A percentile compares a stretch with the other conserved stretches of the same genome.
These are phyloP conservation scores for Hyalella azteca DNA, from an alignment of 2,888 invertebrate genomes.

Conservation along the genomic window DNA sequence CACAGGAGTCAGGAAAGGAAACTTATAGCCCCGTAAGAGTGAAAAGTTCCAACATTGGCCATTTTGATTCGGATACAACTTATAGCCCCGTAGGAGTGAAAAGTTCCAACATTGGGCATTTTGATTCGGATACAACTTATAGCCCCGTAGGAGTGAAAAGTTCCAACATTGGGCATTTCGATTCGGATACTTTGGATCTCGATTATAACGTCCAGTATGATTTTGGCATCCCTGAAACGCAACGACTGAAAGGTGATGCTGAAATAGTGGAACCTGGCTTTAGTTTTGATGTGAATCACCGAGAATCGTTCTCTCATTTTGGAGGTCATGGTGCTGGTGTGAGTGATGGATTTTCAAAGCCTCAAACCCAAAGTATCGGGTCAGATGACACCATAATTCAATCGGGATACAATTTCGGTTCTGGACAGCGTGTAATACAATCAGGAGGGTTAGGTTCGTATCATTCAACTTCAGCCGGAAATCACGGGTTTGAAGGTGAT, in stretches of 20 bases:
- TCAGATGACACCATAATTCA: neutral
- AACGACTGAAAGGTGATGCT: conserved; percentile 7
- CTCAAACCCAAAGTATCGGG: neutral
- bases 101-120: neutral
- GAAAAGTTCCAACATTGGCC: neutral
- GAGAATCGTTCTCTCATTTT: neutral
- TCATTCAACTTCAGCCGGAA: too few relatives aligned
- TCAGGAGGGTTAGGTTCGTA: neutral
- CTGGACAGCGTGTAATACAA: neutral
- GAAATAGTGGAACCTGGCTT: neutral
- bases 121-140: neutral
- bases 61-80: neutral
- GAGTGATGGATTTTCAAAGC: neutral
- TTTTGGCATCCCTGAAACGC: neutral
- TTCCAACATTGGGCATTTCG: neutral
- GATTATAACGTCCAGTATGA: conserved; percentile 24
- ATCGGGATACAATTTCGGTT: neutral
- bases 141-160: neutral
- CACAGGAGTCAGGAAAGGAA: neutral
- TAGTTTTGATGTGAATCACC: neutral
- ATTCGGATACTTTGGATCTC: neutral
- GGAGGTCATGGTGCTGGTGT: neutral
- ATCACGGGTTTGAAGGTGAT: too few relatives aligned
- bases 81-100: neutral
- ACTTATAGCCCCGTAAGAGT: neutral